Percentiles rank a stretch among this genome's conserved stretches.
Evolutionary conservation across 2,797 vertebrate species (phyloP).

Genomic region (Pantherophis vulpinus): DNA sequence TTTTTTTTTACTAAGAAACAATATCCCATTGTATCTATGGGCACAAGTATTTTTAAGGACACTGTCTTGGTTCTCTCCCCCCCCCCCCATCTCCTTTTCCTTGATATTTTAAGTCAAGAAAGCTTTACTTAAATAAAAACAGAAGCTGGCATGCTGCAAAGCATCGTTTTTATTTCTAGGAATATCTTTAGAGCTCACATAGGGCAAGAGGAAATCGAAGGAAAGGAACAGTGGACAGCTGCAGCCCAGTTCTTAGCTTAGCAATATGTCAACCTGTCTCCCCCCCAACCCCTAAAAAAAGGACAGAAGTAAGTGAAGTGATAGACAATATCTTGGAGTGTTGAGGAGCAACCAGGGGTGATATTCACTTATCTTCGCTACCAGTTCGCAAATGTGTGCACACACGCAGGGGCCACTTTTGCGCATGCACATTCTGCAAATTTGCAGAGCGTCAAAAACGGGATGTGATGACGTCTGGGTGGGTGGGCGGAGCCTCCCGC

Average conservation of each 20-base stretch:
- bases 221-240: neutral
- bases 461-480: too few species aligned
- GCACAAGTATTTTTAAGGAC: neutral
- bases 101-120: neutral
- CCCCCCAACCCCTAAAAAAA: accelerated
- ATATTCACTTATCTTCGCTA: too few species aligned
- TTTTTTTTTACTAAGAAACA: too few species aligned
- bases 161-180: neutral
- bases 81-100: too few species aligned
- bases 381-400: too few species aligned
- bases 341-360: neutral
- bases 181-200: neutral
- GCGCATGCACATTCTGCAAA: too few species aligned
- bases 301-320: neutral
- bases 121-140: neutral
- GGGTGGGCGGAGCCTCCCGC: too few species aligned
- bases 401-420: too few species aligned
- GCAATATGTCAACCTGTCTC: neutral
- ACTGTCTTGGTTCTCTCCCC: neutral
- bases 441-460: too few species aligned
- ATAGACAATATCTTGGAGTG: neutral
- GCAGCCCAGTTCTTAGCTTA: neutral
- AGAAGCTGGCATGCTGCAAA: neutral
- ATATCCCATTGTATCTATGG: neutral
- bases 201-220: neutral